Evolutionary conservation across 2,888 invertebrate genomes (phyloP), one percentile per base, ranked within the genome.

Genomic region (Tiliacea aurago): DNA sequence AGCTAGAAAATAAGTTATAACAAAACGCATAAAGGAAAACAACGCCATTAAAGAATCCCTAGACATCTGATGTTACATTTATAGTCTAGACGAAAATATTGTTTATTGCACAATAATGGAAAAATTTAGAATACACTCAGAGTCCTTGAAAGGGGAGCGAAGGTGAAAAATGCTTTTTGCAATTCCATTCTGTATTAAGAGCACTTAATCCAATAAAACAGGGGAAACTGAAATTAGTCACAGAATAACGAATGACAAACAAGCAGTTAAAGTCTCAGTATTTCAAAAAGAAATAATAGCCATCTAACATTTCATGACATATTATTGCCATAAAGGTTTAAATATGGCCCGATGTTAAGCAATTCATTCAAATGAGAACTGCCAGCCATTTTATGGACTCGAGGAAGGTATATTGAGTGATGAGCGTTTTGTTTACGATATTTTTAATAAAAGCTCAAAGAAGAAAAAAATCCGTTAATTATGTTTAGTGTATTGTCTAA

Each of bases 31-130:
- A 87, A 85, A 83, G 76, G 86, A 87, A 90, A 89, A 89, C 87
- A 88, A 85, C 65, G 74, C 86, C 85, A 90, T 90, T 89, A 90
- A 87, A 90, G 86, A 86, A 88, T 87, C 86, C 85, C 81, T 80
- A 86, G 75, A 72, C 73, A 81, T 86, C 82, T 89, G 89, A 90
- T 88, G 84, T 88, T 89, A 87, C 4, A 37, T 85, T 83, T 81
- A 85, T 79, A 83, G 91, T 92, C 92, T 92, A 92, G 92, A 93
- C 91, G 79, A 88, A 88, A 90, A 83, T 86, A 86, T 89, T 88
- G 87, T 91, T 90, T 91, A 90, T 89, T 86, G 80, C 86, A 88
- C 87, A 87, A 85, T 90, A 87, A 91, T 87, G 85, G 82, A 84
- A 84, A 86, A 86, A 89, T 89, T 90, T 87, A 87, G 84, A 84